Base-by-base conservation (phyloP, 53 echinoderm and acorn worm species). In the Holothuria scabra region DNA sequence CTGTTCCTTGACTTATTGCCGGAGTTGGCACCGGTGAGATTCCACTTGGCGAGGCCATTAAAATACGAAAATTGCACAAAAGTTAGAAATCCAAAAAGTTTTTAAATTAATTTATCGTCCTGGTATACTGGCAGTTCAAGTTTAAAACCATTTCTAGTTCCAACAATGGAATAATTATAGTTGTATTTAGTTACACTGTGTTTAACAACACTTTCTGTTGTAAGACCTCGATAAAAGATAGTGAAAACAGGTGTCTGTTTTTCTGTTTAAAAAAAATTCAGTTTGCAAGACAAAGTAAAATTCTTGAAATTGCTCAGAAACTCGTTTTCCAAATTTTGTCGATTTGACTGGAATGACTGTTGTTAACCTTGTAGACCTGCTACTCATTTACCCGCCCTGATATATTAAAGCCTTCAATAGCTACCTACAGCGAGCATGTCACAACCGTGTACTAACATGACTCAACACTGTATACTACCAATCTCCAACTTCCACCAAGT, bases 11-110 rank as follows among this genome's bases (percentile, higher is more conserved):
- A 34, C 82, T 81, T 31, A 81, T 61, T 28, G 64, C 62, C 48
- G 82, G 65, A 16, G 82, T 48, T 18, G 82, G 44, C 38, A 81
- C 82, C 26, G 82, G 82, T 34, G 82, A 81, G 14, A 62, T 38
- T 81, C 63, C 82, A 48, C 65, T 81, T 22, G 82, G 82, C 35
- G 82, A 81, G 20, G 82, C 82, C 82, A 81, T 81, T 19, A 25
- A 56, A 59, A 59, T 32, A 28, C 12, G 12, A 64, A 64, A 64
- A 64, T 64, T 64, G 52, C 52, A 52, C 52, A 0, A 52, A 52
- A 72, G 46, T 44, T 72, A 72, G 21, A 72, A 46, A 72, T 72
- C 72, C 72, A 72, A 58, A n/a, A 49, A 49, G 31, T 21, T 31
- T 49, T 30, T 58, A 58, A 32, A 25, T 28, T 78, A 78, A 57